Evolutionary conservation across 2,797 vertebrate genomes (phyloP), one percentile per base, ranked within the genome.

Genomic region (Eulemur rubriventer): DNA sequence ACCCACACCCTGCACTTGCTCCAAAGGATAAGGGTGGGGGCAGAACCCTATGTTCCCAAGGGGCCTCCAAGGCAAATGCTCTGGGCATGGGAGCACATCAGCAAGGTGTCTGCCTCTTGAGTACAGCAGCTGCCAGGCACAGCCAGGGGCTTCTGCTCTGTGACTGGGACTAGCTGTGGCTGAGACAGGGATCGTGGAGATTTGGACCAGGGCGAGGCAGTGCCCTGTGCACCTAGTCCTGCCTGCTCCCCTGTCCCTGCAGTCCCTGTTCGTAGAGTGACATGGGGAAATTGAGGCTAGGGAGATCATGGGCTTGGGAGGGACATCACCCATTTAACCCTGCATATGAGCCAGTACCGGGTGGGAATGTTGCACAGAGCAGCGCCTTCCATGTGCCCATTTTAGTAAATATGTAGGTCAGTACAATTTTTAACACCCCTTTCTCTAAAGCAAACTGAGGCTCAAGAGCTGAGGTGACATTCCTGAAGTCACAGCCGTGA

Each of bases 1-100:
- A 95, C 90, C 91, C 89, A 96, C 63, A 46, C 41, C 18, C 89
- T 72, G 52, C 61, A 61, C 73, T 89, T 78, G 85, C 90, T 85
- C 72, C 59, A n/a, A 72, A 86, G 59, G 84, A 92, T 61, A 75
- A 38, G 41, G 30, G 7, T 85, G 24, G 83, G 59, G 80, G 61
- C 7, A 16, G 83, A 84, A 33, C 61, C 69, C 72, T 2, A 20
- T 76, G 94, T 94, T 90, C 95, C 48, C 41, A 46, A 75, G 41
- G 80, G 55, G 65, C 80, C 70, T 95, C 38, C 6, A 11, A 83
- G 80, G 84, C n/a, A 22, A 76, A 28, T 65, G 24, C 72, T 83
- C 4, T 13, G 48, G 69, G 41, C 30, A 13, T 24, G n/a, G 30
- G 83, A 65, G 69, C 78, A 63, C 79, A 30, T 57, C 59, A 33